Conservation (phyloP, 2,797 vertebrate species). For the Australoheros facetus region DNA sequence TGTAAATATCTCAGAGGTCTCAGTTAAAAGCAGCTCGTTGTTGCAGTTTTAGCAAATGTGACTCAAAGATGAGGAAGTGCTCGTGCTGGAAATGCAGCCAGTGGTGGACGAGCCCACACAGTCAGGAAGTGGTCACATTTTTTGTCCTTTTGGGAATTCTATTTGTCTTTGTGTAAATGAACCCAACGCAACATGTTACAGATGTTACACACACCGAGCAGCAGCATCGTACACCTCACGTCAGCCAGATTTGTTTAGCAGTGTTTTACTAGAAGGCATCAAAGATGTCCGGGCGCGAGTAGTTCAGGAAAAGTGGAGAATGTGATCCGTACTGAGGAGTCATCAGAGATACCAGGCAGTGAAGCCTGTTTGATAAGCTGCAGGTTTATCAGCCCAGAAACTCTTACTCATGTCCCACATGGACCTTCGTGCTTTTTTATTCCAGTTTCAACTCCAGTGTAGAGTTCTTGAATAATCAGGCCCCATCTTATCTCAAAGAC, state of each 20-base stretch:
- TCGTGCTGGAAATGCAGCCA: rapidly evolving
- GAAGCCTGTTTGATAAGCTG: no score
- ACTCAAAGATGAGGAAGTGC: neutral
- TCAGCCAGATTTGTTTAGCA: neutral
- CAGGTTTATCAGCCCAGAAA: no score
- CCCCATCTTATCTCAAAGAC: no score
- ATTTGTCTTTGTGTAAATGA: neutral
- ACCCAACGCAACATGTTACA: no score
- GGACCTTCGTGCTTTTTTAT: neutral
- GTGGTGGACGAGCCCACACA: no score
- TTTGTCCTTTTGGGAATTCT: neutral
- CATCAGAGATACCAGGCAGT: neutral
- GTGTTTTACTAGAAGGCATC: neutral
- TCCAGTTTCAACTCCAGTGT: neutral
- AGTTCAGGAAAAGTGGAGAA: rapidly evolving
- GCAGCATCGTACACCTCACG: neutral
- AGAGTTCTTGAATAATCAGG: neutral
- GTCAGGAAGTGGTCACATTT: neutral
- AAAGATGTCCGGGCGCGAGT: rapidly evolving
- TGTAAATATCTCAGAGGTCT: neutral
- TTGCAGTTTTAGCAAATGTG: neutral
- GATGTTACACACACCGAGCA: no score
- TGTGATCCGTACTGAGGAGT: no score
- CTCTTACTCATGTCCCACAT: neutral
- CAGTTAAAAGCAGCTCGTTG: neutral